A percentile compares a stretch with the other conserved stretches of the same genome.
phyloP scores from a whole-genome alignment of 2,113 vertebrate genomes.

The Cyanocitta stelleri region DNA sequence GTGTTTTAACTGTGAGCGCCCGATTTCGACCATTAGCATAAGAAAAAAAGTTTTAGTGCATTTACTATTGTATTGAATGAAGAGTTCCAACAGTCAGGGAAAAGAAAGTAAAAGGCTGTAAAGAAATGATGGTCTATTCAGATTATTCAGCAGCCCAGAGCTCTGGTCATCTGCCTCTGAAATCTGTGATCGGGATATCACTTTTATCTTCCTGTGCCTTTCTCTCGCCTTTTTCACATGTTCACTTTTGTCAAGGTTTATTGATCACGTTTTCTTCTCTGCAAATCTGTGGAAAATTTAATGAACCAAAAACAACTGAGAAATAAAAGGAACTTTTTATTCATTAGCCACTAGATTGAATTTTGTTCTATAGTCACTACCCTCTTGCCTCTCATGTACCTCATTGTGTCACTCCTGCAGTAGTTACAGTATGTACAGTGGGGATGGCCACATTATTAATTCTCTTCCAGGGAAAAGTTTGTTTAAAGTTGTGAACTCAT shows the following conservation, averaged over 20 bases:
- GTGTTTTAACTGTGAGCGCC: conserved; percentile 81
- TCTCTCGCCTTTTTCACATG: conserved; percentile 77
- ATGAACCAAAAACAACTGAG: conserved; percentile 85
- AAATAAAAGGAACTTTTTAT: conserved; percentile 76
- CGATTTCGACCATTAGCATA: conserved; percentile 89
- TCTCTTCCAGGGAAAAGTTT: conserved; percentile 24
- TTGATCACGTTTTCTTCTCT: conserved; percentile 85
- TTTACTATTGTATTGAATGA: conserved; percentile 92
- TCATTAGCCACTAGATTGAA: conserved; percentile 68
- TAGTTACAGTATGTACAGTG: conserved; percentile 54
- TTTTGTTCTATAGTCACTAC: conserved; percentile 22
- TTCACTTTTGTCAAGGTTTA: conserved; percentile 82
- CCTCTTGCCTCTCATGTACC: conserved; percentile 12
- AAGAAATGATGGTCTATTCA: conserved; percentile 91
- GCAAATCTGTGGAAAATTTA: conserved; percentile 87
- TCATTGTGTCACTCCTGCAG: conserved; percentile 31
- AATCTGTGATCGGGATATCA: conserved; percentile 85
- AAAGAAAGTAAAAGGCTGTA: conserved; percentile 82
- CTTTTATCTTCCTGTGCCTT: conserved; percentile 89
- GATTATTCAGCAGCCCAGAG: conserved; percentile 81
- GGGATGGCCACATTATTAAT: not conserved
- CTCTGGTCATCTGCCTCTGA: conserved; percentile 80
- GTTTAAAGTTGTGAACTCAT: conserved; percentile 10
- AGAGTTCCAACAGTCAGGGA: conserved; percentile 89
- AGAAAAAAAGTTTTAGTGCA: conserved; percentile 96